Base-by-base conservation (phyloP, 2,888 invertebrate genomes). In the Ryuthela nishihirai region DNA sequence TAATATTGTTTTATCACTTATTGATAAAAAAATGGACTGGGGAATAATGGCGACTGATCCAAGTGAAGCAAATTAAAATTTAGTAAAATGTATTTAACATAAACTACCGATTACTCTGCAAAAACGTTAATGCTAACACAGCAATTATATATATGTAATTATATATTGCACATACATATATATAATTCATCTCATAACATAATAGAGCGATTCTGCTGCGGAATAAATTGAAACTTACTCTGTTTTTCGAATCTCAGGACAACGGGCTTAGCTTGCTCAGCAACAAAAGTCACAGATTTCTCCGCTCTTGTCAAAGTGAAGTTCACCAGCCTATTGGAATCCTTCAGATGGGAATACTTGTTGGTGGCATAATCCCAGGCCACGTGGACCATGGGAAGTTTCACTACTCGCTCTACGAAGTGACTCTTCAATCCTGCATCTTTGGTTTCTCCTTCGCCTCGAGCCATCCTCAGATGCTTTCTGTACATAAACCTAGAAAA, bases 381-480 rank as follows among this genome's bases (percentile, higher is more conserved):
- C 32, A 84, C 82, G 71, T 85, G 88, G n/a, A 92, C 84, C 52
- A 92, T 82, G 0, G 92, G 92, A 42, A 92, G 81, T 65, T 83
- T 84, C 10, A 83, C 81, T 39, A 92, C 83, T 64, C 88, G 79
- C 41, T 83, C 81, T 12, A 91, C 81, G 52, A 87, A 84, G 18
- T 62, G 41, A 18, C 62, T 58, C 15, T 25, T 49, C 18, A 58
- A 10, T 15, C 20, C 43, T 12, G 36, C 23, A 32, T 29, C 32
- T 1, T 26, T 6, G 2, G 18, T 34, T 15, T 60, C 60, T 2
- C 54, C 54, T 39, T 46, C 54, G 18, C 53, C 54, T 24, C 46
- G 20, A 3, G 54, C 60, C 60, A 60, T 60, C 36, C 29, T 54
- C 25, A 38, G 38, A 36, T 47, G 64, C 12, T 41, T 53, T 18